phyloP scores from a whole-genome alignment of 92 coral and sea anemone species.

The Pocillopora grandis region DNA sequence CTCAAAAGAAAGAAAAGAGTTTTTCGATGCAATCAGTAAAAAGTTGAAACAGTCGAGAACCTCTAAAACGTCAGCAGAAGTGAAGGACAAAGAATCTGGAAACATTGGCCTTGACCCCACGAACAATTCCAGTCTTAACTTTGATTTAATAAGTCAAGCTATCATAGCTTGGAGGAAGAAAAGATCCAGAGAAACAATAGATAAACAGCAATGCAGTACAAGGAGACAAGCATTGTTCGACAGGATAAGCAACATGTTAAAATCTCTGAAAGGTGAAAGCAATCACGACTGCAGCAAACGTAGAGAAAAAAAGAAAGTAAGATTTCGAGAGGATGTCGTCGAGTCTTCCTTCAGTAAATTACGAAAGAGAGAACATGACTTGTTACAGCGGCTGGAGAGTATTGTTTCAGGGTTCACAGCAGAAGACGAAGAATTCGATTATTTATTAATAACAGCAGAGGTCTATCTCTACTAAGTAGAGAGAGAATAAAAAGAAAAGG shows the following conservation, averaged over 20 bases:
- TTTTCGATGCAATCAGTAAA: no score
- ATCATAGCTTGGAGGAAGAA: not conserved
- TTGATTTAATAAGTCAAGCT: no score
- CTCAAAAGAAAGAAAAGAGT: no score
- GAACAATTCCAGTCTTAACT: no score
- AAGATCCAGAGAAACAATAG: not conserved
- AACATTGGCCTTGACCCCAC: no score
- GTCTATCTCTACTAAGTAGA: not conserved
- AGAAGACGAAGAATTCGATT: constrained; percentile 1
- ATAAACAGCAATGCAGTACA: not conserved
- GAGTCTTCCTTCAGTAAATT: not conserved
- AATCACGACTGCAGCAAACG: not conserved
- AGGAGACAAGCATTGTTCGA: not conserved
- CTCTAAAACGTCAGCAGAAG: no score
- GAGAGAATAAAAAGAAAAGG: no score
- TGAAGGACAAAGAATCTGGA: no score
- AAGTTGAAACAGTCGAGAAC: no score
- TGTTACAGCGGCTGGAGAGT: not conserved
- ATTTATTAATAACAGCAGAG: not conserved
- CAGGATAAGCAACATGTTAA: not conserved
- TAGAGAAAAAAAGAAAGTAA: not conserved
- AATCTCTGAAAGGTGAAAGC: not conserved
- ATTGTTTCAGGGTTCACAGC: not conserved
- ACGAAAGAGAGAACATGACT: not conserved
- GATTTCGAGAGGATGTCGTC: not conserved